phyloP scores from a whole-genome alignment of 1,140 invertebrate genomes.

The Tetragnatha versicolor region DNA sequence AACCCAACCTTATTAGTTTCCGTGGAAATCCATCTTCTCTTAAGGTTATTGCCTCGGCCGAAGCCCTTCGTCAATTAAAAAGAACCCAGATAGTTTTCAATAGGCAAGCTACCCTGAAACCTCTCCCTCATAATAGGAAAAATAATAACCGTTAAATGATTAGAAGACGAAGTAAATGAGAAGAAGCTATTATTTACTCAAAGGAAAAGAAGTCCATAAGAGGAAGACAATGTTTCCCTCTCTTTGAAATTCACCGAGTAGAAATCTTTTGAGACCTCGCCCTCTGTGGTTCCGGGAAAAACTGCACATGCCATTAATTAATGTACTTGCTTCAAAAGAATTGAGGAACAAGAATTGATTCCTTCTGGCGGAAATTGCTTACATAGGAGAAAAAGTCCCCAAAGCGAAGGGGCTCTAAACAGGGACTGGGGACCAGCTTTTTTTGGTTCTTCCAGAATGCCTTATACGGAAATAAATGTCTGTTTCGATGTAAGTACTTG shows the following conservation, averaged over 20 bases:
- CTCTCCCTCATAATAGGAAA: no score
- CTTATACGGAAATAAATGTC: no score
- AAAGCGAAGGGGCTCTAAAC: neutral
- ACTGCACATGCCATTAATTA: constrained; percentile 21
- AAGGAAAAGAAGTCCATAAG: neutral
- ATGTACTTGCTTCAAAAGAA: neutral
- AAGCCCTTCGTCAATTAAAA: no score
- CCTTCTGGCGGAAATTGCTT: neutral
- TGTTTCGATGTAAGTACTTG: no score
- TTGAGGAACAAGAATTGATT: constrained; percentile 1
- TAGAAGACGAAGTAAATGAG: neutral
- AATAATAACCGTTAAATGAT: neutral
- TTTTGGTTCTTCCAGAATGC: no score
- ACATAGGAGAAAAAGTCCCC: neutral
- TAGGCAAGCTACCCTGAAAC: no score
- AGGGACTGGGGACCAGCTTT: neutral
- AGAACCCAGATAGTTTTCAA: no score
- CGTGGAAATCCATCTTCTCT: no score
- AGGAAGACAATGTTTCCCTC: neutral
- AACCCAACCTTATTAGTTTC: no score
- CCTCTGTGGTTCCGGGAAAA: neutral
- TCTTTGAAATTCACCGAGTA: constrained; percentile 4
- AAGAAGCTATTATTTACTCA: constrained; percentile 5
- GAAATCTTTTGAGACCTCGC: constrained; percentile 9
- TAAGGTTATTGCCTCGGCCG: no score